These are phyloP conservation scores for Stenotaenia linearis DNA, from an alignment of 2,888 invertebrate genomes.

Conservation along the genomic window DNA sequence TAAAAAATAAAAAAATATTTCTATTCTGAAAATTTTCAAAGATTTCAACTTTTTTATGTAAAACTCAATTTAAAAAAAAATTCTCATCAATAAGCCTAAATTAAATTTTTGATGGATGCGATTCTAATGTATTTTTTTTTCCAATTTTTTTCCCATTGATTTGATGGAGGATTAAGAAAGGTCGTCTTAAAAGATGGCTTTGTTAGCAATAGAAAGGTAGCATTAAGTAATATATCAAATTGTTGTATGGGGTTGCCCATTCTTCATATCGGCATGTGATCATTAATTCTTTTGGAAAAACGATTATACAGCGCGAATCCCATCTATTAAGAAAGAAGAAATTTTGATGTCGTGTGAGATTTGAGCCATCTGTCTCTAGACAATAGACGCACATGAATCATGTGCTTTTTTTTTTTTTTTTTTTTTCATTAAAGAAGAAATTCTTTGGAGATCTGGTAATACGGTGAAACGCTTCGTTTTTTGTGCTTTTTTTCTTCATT, in stretches of 20 bases:
- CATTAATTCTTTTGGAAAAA: background rate
- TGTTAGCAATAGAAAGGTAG: background rate
- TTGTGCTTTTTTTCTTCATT: background rate
- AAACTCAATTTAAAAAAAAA: too few species aligned
- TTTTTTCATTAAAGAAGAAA: background rate
- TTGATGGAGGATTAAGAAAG: background rate
- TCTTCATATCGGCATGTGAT: conserved; percentile 1
- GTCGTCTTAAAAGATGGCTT: background rate
- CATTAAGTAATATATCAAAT: background rate
- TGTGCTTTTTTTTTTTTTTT: background rate
- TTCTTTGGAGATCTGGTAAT: background rate
- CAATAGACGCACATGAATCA: background rate
- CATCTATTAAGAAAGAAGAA: background rate
- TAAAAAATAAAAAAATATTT: too few species aligned
- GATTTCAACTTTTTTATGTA: too few species aligned
- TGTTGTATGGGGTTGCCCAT: background rate
- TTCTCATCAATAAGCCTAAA: background rate
- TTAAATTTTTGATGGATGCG: background rate
- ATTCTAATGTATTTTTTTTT: background rate
- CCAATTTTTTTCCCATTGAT: background rate
- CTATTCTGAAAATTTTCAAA: too few species aligned
- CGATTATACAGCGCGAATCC: background rate
- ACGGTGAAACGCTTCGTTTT: background rate
- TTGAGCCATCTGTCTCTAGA: conserved; percentile 2
- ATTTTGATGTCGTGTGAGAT: background rate